Base-by-base conservation (phyloP, 2,797 vertebrate species). In the Gymnothorax reevesii region DNA sequence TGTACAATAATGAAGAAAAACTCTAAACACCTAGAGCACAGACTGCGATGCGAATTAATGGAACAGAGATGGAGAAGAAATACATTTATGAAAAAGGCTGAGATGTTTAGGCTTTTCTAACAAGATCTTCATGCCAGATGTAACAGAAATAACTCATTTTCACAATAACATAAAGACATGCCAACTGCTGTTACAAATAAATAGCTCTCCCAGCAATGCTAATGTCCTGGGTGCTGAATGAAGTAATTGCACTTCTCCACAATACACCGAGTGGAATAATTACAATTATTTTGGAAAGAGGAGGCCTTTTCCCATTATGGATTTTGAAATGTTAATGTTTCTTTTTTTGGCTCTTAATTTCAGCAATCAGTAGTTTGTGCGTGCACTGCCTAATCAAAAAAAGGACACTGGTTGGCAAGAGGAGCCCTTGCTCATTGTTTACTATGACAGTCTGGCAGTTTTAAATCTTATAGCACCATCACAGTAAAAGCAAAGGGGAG, bases 151-250 rank as follows among this genome's bases (percentile, higher is more conserved):
- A 71, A 91, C 0, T 20, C 71, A 71, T 52, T 89, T 86, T n/a
- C 79, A 84, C 84, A 86, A 71, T 91, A 91, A 92, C 87, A 88
- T 17, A 90, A 87, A 71, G 88, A 88, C 83, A 57, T 84, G 88
- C 89, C 90, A 92, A 86, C 87, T 88, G 80, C 87, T 88, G 89
- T 87, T 89, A 88, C 88, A 91, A 91, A 91, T 87, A 93, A 94
- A 92, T 84, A 90, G 87, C 83, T 93, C 90, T 93, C 90, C 91
- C 90, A 88, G 93, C 91, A 92, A 91, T 89, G 92, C 90, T 88
- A 91, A 89, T 88, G 92, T 88, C 88, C 90, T 93, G 88, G 87
- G 91, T 84, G 87, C 83, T 89, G 93, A 91, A 88, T 88, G 27
- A 85, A 94, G 89, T 92, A 90, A 94, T 52, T 90, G 85, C 86